These are phyloP conservation scores for Pionites leucogaster DNA, from an alignment of 2,113 vertebrate genomes.

Conservation along the genomic window DNA sequence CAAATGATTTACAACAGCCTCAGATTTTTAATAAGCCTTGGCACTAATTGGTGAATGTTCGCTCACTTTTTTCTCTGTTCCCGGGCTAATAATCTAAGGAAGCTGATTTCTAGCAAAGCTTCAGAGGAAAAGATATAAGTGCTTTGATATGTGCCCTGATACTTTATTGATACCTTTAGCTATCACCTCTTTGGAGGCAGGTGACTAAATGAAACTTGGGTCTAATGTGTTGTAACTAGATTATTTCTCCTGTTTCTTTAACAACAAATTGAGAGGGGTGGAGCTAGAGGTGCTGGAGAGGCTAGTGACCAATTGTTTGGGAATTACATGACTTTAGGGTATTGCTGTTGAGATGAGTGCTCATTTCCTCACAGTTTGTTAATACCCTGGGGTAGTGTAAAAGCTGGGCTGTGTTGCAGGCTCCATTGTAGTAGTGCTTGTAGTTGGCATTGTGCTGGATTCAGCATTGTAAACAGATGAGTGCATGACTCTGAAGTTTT, in stretches of 20 bases:
- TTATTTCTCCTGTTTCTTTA: neutral
- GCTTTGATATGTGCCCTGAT: neutral
- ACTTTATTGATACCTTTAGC: neutral
- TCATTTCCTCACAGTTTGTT: neutral
- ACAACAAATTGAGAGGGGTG: neutral
- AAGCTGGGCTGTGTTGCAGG: neutral
- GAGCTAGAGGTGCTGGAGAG: neutral
- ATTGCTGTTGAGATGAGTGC: neutral
- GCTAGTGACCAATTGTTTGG: neutral
- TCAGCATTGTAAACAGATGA: neutral
- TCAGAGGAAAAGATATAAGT: neutral
- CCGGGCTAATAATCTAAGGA: constrained; percentile 7
- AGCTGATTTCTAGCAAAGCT: neutral
- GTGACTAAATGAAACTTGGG: neutral
- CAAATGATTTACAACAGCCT: constrained; percentile 40
- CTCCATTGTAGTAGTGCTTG: neutral
- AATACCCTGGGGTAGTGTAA: neutral
- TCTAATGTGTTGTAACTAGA: neutral
- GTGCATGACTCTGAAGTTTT: neutral
- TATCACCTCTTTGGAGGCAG: neutral
- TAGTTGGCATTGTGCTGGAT: neutral
- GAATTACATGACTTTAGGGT: neutral
- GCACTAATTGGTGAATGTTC: constrained; percentile 14
- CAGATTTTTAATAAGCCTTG: constrained; percentile 38
- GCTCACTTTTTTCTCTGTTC: neutral